Percentiles rank a stretch among this genome's conserved stretches.
phyloP scores from a whole-genome alignment of 1,140 invertebrate species.

The Eurosta solidaginis region DNA sequence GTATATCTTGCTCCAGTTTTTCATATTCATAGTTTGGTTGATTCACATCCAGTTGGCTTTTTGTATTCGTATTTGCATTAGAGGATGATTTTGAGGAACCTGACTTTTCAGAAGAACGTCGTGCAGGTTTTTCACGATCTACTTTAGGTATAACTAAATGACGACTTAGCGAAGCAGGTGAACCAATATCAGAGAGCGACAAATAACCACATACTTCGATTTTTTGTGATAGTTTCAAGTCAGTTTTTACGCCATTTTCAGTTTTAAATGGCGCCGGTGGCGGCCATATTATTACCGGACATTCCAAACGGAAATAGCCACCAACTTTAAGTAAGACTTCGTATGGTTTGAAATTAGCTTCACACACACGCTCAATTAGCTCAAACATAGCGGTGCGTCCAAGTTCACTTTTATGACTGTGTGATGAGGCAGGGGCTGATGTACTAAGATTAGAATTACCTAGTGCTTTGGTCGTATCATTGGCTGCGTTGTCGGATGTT shows the following conservation, averaged over 20 bases:
- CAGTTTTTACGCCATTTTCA: conserved; percentile 37
- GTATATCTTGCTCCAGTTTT: conserved; percentile 60
- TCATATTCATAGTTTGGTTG: conserved; percentile 63
- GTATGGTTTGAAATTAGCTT: conserved; percentile 79
- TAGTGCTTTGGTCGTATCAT: conserved; percentile 61
- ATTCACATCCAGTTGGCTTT: conserved; percentile 38
- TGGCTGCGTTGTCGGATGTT: neutral
- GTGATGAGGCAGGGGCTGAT: conserved; percentile 65
- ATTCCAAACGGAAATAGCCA: conserved; percentile 69
- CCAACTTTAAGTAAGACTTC: conserved; percentile 79
- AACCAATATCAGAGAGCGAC: conserved; percentile 83
- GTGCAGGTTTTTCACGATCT: conserved; percentile 49
- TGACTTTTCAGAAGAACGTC: conserved; percentile 45
- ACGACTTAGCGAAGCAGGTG: conserved; percentile 88
- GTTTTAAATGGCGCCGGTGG: conserved; percentile 63
- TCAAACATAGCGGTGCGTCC: conserved; percentile 63
- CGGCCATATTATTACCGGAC: conserved; percentile 73
- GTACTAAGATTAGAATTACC: conserved; percentile 69
- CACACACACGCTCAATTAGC: conserved; percentile 74
- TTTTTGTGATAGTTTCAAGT: conserved; percentile 62
- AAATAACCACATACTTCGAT: conserved; percentile 84
- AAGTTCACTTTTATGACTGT: conserved; percentile 60
- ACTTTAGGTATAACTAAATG: conserved; percentile 83
- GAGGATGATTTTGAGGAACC: conserved; percentile 15
- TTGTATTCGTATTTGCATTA: neutral